These are phyloP conservation scores for Polyommatus icarus DNA, from an alignment of 2,888 invertebrate species.

Conservation along the genomic window DNA sequence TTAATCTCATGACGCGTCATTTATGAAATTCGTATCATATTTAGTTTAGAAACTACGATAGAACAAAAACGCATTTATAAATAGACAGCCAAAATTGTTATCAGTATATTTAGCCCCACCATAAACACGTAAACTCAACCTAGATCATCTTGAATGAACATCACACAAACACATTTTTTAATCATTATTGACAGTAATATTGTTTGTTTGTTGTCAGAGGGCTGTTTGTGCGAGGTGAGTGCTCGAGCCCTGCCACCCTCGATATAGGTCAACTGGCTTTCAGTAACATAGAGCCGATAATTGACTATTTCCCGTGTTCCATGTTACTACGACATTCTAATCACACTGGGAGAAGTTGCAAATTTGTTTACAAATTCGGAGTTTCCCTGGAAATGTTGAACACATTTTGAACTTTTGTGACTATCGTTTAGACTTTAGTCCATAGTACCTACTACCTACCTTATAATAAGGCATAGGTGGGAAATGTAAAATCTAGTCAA, in stretches of 20 bases:
- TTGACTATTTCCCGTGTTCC: not conserved
- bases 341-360: not conserved
- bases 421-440: too few relatives aligned
- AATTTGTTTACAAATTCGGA: not conserved
- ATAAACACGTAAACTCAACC: too few relatives aligned
- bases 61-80: too few relatives aligned
- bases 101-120: too few relatives aligned
- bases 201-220: not conserved
- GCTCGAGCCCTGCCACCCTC: not conserved
- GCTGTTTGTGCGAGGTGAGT: slow-evolving; percentile 15
- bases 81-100: too few relatives aligned
- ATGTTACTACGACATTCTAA: not conserved
- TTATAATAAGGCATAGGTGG: not conserved
- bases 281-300: not conserved
- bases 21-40: too few relatives aligned
- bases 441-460: too few relatives aligned
- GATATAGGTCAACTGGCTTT: slow-evolving; percentile 11
- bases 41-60: too few relatives aligned
- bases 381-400: not conserved
- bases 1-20: too few relatives aligned
- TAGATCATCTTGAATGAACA: not conserved
- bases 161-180: not conserved
- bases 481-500: too few relatives aligned
- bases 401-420: not conserved
- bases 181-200: slow-evolving; percentile 2